A percentile compares a stretch with the other conserved stretches of the same genome.
phyloP scores from a whole-genome alignment of 1,140 invertebrate species.

The Periplaneta americana region DNA sequence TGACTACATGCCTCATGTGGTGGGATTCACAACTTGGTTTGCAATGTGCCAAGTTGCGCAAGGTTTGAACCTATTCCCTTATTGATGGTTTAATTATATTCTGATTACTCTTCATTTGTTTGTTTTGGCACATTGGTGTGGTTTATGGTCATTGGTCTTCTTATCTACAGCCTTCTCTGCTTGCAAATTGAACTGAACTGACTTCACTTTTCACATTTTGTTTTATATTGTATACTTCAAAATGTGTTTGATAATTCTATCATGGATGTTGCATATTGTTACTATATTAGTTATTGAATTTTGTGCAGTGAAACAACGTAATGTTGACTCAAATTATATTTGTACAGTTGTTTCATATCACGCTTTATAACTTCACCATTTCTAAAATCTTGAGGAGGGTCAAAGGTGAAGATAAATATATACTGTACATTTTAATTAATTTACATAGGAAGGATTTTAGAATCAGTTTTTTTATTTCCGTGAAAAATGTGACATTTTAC shows the following conservation, averaged over 20 bases:
- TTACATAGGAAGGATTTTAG: too few species aligned
- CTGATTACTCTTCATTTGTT: background rate
- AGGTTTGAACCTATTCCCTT: conserved; percentile 39
- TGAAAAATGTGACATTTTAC: too few species aligned
- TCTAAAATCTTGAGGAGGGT: background rate
- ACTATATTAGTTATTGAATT: background rate
- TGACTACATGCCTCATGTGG: conserved; percentile 40
- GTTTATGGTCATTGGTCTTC: background rate
- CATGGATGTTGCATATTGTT: background rate
- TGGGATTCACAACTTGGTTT: conserved; percentile 52
- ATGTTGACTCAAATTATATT: background rate
- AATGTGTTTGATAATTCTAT: background rate
- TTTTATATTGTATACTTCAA: background rate
- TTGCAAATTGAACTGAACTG: background rate
- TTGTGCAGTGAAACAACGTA: background rate
- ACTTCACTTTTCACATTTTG: background rate
- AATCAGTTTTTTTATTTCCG: too few species aligned
- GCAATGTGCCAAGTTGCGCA: conserved; percentile 45
- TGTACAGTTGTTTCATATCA: background rate
- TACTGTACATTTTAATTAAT: too few species aligned
- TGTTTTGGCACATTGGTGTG: background rate
- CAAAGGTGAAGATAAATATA: too few species aligned
- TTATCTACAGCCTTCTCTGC: background rate
- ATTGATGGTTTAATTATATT: conserved; percentile 7
- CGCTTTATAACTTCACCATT: background rate